These are phyloP conservation scores for Triops cancriformis DNA, from an alignment of 1,140 invertebrate genomes.

Conservation along the genomic window DNA sequence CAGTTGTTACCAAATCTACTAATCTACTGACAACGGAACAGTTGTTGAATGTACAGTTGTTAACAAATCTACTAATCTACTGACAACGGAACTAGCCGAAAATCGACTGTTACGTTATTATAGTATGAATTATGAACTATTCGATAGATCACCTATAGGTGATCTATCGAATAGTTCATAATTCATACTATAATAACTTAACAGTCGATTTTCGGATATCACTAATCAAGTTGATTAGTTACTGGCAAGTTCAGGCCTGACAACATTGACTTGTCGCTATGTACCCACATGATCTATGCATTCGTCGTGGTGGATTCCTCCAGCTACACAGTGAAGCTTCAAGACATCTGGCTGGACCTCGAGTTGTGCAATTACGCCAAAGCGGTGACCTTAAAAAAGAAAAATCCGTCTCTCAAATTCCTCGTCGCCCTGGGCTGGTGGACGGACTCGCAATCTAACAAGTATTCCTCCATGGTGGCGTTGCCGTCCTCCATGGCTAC, in stretches of 20 bases:
- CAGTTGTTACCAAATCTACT: too few species aligned
- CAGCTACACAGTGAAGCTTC: slow-evolving; percentile 28
- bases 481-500: slow-evolving; percentile 62
- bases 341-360: slow-evolving; percentile 51
- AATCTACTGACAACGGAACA: too few species aligned
- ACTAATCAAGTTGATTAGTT: too few species aligned
- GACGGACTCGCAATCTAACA: slow-evolving; percentile 68
- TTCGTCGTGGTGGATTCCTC: slow-evolving; percentile 37
- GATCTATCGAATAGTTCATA: too few species aligned
- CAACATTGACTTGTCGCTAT: slow-evolving; percentile 38
- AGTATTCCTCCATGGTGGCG: slow-evolving; percentile 73
- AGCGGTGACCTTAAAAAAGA: slow-evolving; percentile 62
- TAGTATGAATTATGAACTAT: too few species aligned
- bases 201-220: too few species aligned
- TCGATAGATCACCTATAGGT: too few species aligned
- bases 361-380: slow-evolving; percentile 68
- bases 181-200: too few species aligned
- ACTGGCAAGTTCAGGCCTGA: slow-evolving; percentile 29
- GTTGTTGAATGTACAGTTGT: too few species aligned
- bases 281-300: slow-evolving; percentile 43
- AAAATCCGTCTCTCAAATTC: slow-evolving; percentile 64
- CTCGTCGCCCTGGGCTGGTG: slow-evolving; percentile 75
- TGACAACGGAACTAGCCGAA: too few species aligned
- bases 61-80: too few species aligned
- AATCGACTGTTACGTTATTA: too few species aligned